Conservation (phyloP, 2,113 vertebrate genomes). For the Caretta caretta region DNA sequence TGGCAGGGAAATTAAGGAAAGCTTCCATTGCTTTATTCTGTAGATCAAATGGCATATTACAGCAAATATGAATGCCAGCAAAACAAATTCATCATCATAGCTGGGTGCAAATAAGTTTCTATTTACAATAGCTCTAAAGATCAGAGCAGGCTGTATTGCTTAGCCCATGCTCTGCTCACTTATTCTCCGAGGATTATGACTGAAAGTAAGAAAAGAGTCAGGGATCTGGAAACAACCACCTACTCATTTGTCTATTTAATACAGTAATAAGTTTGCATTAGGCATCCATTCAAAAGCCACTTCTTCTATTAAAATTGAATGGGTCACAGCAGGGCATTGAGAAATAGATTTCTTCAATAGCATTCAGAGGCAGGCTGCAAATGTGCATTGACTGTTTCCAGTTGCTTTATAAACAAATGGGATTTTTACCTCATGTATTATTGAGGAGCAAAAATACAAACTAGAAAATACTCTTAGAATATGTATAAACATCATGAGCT, state of each 20-base stretch:
- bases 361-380: constrained; percentile 44
- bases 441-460: constrained; percentile 30
- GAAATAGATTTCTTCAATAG: constrained; percentile 61
- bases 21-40: neutral
- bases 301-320: constrained; percentile 55
- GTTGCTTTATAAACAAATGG: constrained; percentile 51
- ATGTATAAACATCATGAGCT: neutral
- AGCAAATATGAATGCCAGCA: neutral
- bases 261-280: constrained; percentile 61
- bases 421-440: constrained; percentile 45
- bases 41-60: constrained; percentile 18
- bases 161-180: constrained; percentile 15
- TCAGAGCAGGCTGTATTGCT: constrained; percentile 52
- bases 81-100: neutral
- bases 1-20: constrained; percentile 4
- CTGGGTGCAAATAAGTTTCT: constrained; percentile 32
- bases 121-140: constrained; percentile 52
- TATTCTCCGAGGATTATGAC: constrained; percentile 68
- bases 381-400: constrained; percentile 56
- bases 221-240: constrained; percentile 63
- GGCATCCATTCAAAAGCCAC: constrained; percentile 66
- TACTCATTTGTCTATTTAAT: constrained; percentile 61
- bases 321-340: constrained; percentile 72
- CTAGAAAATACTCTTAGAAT: constrained; percentile 28
- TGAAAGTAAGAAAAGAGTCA: constrained; percentile 52